Evolutionary conservation across 2,888 invertebrate species (phyloP).

Genomic region (Sarcophaga variegata): DNA sequence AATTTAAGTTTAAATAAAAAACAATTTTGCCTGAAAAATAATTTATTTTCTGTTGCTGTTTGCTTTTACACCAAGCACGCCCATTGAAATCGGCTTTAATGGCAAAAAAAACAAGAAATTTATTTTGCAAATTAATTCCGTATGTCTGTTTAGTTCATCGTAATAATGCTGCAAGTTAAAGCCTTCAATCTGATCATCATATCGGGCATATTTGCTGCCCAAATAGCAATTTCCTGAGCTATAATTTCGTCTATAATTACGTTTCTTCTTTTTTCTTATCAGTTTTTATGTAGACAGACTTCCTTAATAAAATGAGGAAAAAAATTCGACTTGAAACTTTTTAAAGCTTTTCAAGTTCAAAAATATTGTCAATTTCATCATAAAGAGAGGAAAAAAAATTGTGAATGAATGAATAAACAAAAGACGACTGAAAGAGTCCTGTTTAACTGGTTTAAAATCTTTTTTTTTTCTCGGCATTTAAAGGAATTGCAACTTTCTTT

Average conservation of each 20-base stretch:
- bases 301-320: constrained; percentile 35
- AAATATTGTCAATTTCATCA: constrained; percentile 53
- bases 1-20: too few relatives aligned
- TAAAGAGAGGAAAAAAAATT: constrained; percentile 33
- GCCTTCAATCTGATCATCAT: background rate
- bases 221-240: too few relatives aligned
- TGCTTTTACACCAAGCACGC: too few relatives aligned
- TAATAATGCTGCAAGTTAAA: background rate
- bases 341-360: constrained; percentile 63
- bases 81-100: too few relatives aligned
- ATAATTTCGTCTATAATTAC: background rate
- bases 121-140: background rate
- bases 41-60: too few relatives aligned
- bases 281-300: background rate
- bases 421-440: background rate
- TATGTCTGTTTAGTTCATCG: background rate
- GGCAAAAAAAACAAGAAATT: too few relatives aligned
- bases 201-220: background rate
- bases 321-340: constrained; percentile 14
- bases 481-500: constrained; percentile 62
- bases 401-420: constrained; percentile 20
- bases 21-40: too few relatives aligned
- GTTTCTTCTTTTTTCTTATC: background rate
- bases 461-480: background rate
- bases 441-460: background rate